Base-by-base conservation (phyloP, 2,888 invertebrate species). In the Myathropa florea region DNA sequence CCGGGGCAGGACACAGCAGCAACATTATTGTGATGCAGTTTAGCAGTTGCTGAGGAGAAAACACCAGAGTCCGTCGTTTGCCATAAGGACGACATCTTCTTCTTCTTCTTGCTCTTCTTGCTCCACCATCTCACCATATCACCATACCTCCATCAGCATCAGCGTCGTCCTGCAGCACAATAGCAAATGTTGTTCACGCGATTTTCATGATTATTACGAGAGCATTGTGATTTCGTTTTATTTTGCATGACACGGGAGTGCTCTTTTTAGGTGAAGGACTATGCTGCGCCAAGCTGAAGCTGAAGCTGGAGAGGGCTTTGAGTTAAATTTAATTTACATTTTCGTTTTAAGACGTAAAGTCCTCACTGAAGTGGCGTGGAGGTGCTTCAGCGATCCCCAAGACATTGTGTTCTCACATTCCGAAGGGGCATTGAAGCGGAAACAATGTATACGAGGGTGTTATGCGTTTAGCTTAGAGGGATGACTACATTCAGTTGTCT, bases 171-270 rank as follows among this genome's bases (percentile, higher is more conserved):
- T 46, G 46, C 46, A 46, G 46, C 46, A 46, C 46, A 46, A 46
- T 46, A 18, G 46, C 46, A 78, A 83, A 68, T 79, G 79, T 70
- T 83, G 57, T 23, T 46, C 57, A 26, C 57, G 33, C 46, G 68
- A 83, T 70, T 70, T 72, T 83, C 78, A 83, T 78, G 79, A 79
- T 83, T 83, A 79, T 83, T 83, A 83, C 46, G 46, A 46, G 46
- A 46, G 46, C 46, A 46, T 79, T 73, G 53, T 53, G 78, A 70
- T 63, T 70, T 63, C 36, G 36, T 68, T 26, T 55, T 57, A 57
- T 57, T 70, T 70, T 53, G 53, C 36, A 64, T 70, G 59, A 79
- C 79, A 67, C 7, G 67, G 59, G 46, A 83, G 83, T 79, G 79
- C 79, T 83, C 64, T 79, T 79, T 68, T 64, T 46, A 78, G 73